These are phyloP conservation scores for Silurus lanzhouensis DNA, from an alignment of 2,797 vertebrate species.

Conservation along the genomic window DNA sequence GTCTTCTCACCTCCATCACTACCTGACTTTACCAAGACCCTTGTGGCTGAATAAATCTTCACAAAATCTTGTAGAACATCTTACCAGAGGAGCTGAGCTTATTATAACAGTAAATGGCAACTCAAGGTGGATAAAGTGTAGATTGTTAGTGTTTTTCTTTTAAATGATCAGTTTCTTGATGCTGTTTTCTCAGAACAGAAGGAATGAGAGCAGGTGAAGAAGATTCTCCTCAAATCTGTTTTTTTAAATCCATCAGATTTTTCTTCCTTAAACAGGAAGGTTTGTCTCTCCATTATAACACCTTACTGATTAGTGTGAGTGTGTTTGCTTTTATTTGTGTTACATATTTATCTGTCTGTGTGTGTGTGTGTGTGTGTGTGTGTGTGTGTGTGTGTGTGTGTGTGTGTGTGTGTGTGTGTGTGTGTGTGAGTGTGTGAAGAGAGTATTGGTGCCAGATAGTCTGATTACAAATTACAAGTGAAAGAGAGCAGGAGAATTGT, in stretches of 20 bases:
- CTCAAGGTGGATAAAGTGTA: too few species aligned
- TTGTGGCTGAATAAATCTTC: too few species aligned
- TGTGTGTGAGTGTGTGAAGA: background rate
- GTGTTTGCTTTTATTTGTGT: constrained; percentile 11
- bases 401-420: constrained; percentile 6
- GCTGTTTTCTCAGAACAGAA: background rate
- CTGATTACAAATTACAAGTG: constrained; percentile 32
- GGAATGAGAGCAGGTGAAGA: background rate
- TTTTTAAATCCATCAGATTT: background rate
- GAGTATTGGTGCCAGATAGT: constrained; percentile 7
- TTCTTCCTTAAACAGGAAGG: background rate
- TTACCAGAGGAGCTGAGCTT: too few species aligned
- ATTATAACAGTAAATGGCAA: too few species aligned
- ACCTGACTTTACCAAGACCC: too few species aligned
- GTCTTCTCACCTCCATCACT: too few species aligned
- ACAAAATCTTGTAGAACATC: too few species aligned
- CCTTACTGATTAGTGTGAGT: constrained; percentile 3
- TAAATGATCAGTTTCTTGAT: background rate
- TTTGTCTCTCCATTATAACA: constrained; percentile 7
- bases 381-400: constrained; percentile 9
- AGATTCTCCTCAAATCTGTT: background rate
- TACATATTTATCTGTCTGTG: background rate
- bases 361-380: background rate
- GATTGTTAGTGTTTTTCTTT: background rate
- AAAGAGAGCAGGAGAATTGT: background rate